A percentile compares a stretch with the other conserved stretches of the same genome.
Evolutionary conservation across 2,113 vertebrate species (phyloP).

Genomic region (Galemys pyrenaicus): DNA sequence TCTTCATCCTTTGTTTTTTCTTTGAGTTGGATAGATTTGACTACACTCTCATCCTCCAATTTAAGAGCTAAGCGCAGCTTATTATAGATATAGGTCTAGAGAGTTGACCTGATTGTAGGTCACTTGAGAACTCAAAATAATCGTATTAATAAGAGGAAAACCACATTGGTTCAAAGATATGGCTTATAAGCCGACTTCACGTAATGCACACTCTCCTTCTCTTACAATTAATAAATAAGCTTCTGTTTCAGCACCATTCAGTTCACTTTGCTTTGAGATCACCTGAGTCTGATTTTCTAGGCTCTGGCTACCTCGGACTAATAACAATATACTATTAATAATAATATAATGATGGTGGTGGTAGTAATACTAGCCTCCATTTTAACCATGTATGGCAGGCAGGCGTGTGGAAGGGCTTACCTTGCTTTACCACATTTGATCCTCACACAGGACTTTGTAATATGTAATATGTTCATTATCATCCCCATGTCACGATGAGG

Average conservation of each 20-base stretch:
- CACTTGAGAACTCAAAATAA: neutral
- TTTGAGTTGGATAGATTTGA: neutral
- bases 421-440: neutral
- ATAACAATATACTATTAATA: neutral
- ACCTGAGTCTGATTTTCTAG: neutral
- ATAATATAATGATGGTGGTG: neutral
- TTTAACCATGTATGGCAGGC: neutral
- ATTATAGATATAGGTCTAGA: neutral
- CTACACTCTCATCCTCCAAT: neutral
- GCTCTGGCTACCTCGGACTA: neutral
- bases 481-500: neutral
- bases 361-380: neutral
- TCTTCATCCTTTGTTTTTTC: neutral
- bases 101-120: neutral
- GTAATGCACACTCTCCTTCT: neutral
- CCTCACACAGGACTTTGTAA: accelerated
- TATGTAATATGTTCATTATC: neutral
- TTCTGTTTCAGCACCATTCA: neutral
- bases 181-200: neutral
- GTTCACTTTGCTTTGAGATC: neutral
- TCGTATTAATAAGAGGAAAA: neutral
- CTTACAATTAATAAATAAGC: neutral
- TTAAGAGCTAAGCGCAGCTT: neutral
- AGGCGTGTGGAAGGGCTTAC: neutral
- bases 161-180: neutral